Evolutionary conservation across 2,888 invertebrate genomes (phyloP), one percentile per base, ranked within the genome.

Genomic region (Diaphora mendica): DNA sequence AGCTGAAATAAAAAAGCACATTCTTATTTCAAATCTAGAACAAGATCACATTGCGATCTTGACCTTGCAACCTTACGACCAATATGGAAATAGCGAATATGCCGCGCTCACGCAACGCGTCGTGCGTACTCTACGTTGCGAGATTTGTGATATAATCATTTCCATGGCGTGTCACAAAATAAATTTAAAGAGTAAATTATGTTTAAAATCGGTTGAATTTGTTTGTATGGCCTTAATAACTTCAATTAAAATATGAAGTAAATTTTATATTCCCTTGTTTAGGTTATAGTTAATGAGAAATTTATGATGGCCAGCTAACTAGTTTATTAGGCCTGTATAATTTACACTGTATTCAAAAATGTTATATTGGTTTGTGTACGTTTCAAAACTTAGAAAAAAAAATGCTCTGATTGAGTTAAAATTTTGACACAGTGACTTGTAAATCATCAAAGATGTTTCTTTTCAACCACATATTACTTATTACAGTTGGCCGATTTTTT

Each of bases 181-280:
- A 55, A 55, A 55, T 13, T 55, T n/a, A 11, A 26, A 26, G 7
- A 11, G n/a, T n/a, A 55, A 11, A 55, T 55, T 55, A 55, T n/a
- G 3, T 55, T 55, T 55, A n/a, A 55, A 55, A n/a, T 13, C 9
- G 3, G n/a, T 55, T 55, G 3, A 3, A 9, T 55, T n/a, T n/a
- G n/a, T n/a, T 55, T 55, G 55, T 26, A n/a, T 55, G 55, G n/a
- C 55, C 55, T 55, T 55, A 11, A 26, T 13, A n/a, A 26, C 55
- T 55, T 55, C 55, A n/a, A n/a, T n/a, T 55, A n/a, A 55, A 55
- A n/a, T 55, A n/a, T 55, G n/a, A n/a, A 55, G n/a, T 55, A 23
- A 51, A 23, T 51, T 23, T 55, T n/a, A n/a, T n/a, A 55, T 55
- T 55, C 23, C 51, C 55, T n/a, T n/a, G 11, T 55, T 55, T n/a